phyloP scores from a whole-genome alignment of 2,888 invertebrate species.

The Ophion ventricosus region DNA sequence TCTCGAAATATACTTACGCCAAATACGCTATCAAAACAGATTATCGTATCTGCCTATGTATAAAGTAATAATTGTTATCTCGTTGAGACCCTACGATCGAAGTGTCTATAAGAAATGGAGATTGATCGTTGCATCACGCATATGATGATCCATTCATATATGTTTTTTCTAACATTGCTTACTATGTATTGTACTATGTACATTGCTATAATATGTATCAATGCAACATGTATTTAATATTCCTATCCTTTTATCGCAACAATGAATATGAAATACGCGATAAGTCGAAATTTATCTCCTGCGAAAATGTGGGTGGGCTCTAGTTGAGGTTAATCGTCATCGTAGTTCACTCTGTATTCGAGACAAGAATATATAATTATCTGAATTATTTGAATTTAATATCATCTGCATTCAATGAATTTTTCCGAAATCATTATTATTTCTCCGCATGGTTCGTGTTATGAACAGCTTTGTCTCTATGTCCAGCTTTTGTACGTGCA shows the following conservation, averaged over 20 bases:
- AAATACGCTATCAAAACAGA: neutral
- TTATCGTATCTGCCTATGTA: neutral
- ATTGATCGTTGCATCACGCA: constrained; percentile 30
- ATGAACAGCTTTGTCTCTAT: neutral
- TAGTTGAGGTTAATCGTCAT: neutral
- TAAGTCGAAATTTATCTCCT: neutral
- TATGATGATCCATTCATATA: neutral
- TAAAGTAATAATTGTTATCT: constrained; percentile 12
- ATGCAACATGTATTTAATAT: neutral
- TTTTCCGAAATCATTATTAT: neutral
- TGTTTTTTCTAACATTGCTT: neutral
- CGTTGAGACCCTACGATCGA: constrained; percentile 10
- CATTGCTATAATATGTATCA: neutral
- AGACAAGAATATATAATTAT: too few relatives aligned
- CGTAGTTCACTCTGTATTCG: too few relatives aligned
- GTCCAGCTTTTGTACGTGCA: neutral
- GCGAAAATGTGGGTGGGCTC: neutral
- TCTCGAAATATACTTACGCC: too few relatives aligned
- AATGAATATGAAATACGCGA: neutral
- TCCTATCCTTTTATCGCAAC: neutral
- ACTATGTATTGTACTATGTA: neutral
- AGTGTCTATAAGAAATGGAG: constrained; percentile 5
- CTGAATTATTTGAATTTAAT: neutral
- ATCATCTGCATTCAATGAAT: neutral
- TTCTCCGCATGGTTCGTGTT: neutral